phyloP scores from a whole-genome alignment of 2,888 invertebrate species.

The Acrocyrtus sp. region DNA sequence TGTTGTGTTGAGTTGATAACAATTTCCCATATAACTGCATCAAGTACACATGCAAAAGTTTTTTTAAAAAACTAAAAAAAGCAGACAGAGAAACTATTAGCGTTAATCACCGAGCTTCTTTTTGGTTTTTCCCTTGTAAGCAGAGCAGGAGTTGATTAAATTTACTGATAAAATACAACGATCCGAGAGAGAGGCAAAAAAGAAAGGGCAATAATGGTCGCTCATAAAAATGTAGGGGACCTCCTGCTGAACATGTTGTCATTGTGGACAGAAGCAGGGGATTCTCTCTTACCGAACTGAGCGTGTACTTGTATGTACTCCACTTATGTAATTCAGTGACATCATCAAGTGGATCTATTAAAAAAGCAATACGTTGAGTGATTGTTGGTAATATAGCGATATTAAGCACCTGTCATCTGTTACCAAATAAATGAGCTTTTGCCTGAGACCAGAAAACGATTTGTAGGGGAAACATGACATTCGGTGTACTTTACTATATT shows the following conservation, averaged over 20 bases:
- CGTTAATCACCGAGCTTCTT: too few relatives aligned
- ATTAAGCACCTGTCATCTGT: constrained; percentile 41
- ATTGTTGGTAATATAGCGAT: constrained; percentile 15
- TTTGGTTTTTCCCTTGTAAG: too few relatives aligned
- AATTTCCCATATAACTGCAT: not conserved
- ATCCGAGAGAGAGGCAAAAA: too few relatives aligned
- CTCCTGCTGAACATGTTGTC: not conserved
- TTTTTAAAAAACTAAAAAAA: too few relatives aligned
- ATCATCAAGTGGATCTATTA: not conserved
- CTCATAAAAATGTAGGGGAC: not conserved
- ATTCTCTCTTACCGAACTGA: constrained; percentile 3
- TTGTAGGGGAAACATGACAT: constrained; percentile 30
- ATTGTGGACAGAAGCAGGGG: not conserved
- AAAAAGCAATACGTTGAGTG: not conserved
- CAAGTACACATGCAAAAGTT: too few relatives aligned
- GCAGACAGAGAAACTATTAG: too few relatives aligned
- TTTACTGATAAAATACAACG: too few relatives aligned
- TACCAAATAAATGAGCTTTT: constrained; percentile 46
- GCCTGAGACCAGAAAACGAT: constrained; percentile 31
- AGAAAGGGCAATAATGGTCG: too few relatives aligned
- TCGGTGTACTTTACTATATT: constrained; percentile 4
- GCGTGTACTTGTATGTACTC: not conserved
- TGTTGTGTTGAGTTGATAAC: not conserved
- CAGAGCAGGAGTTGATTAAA: too few relatives aligned
- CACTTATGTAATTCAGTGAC: not conserved